A percentile compares a stretch with the other conserved stretches of the same genome.
phyloP scores from a whole-genome alignment of 2,888 invertebrate genomes.

The Habroteleia sp. region DNA sequence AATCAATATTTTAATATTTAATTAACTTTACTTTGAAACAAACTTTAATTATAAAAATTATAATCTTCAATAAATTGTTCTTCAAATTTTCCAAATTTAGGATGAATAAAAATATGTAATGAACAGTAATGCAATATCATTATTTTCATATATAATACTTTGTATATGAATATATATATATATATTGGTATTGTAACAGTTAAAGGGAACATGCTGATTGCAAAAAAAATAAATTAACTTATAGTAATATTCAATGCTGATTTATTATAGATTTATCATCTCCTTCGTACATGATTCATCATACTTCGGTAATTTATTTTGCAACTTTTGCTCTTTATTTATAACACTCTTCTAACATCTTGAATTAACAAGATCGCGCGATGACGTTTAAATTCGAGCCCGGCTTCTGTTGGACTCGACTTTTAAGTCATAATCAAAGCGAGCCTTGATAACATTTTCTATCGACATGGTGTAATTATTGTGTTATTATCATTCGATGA shows the following conservation, averaged over 20 bases:
- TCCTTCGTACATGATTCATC: conserved; percentile 55
- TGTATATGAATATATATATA: no score
- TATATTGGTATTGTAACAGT: no score
- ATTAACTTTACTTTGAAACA: no score
- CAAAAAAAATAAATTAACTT: background rate
- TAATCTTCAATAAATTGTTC: no score
- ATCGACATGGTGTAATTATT: conserved; percentile 39
- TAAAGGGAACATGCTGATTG: no score
- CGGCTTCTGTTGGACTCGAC: background rate
- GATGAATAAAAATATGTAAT: no score
- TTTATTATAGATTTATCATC: conserved; percentile 56
- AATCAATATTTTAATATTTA: no score
- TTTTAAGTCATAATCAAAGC: conserved; percentile 20
- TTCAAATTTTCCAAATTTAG: no score
- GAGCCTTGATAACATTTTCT: conserved; percentile 36
- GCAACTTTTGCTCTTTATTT: conserved; percentile 36
- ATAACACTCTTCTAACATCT: conserved; percentile 54
- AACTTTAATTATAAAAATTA: no score
- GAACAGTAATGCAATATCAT: no score
- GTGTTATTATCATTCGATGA: conserved; percentile 36
- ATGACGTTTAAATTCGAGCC: conserved; percentile 6
- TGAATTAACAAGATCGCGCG: conserved; percentile 39
- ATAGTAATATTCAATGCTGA: conserved; percentile 28
- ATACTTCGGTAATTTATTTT: conserved; percentile 40
- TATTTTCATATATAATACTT: no score